Base-by-base conservation (phyloP, 2,888 invertebrate genomes). In the Molanna angustata region DNA sequence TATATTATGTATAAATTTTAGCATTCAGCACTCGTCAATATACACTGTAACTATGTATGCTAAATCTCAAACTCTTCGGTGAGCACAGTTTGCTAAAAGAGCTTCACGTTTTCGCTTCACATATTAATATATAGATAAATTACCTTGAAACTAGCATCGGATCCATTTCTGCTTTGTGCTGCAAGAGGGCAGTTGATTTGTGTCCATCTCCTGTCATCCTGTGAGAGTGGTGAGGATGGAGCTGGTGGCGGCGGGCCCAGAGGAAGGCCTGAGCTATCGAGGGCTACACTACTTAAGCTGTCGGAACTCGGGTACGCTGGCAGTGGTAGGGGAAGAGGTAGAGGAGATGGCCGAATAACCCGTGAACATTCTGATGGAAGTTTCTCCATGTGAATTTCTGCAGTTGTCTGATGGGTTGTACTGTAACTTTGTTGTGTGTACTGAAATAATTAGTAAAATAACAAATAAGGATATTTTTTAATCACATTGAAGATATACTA, bases 121-220 rank as follows among this genome's bases (percentile, higher is more conserved):
- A n/a, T n/a, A n/a, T n/a, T n/a, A n/a, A n/a, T n/a, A n/a, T n/a
- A n/a, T n/a, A n/a, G n/a, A n/a, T n/a, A n/a, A n/a, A n/a, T n/a
- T 68, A 88, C 88, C 83, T 88, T 88, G 73, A 89, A 89, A 74
- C 88, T 88, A 67, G 88, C 88, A 70, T 88, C 88, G 62, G 88
- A 88, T 35, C 88, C 88, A 61, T 87, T 88, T 58, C 88, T 76
- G 65, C 80, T 80, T 65, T 80, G 80, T 62, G 79, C 65, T 57
- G 79, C 70, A 50, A 71, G 69, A 44, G 69, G 61, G 49, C 47
- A 57, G 49, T 74, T 74, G 50, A 75, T 74, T 1, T 74, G 74
- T 3, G 75, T 74, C 61, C 52, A 84, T 84, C 7, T 67, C 64
- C 47, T 40, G n/a, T 49, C 49, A 16, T 49, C 41, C 13, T 35